A percentile compares a stretch with the other conserved stretches of the same genome.
Evolutionary conservation across 1,140 invertebrate species (phyloP).

Genomic region (Drosophila obscura): DNA sequence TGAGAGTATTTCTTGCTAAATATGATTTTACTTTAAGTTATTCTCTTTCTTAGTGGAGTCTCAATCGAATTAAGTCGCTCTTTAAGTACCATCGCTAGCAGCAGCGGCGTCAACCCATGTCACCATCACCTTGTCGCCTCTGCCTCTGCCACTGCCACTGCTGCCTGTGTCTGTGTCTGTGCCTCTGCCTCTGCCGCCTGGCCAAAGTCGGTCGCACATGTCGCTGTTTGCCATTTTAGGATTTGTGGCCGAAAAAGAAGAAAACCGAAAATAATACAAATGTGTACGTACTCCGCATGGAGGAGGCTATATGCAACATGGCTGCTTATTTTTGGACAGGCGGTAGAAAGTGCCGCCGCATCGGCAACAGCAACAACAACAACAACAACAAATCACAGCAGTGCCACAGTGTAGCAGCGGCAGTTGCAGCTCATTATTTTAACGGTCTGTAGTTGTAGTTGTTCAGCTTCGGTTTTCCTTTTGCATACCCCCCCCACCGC

Average conservation of each 20-base stretch:
- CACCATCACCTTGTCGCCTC: constrained; percentile 65
- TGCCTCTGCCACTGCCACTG: constrained; percentile 1
- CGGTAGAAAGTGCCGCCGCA: constrained; percentile 74
- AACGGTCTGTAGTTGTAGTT: constrained; percentile 25
- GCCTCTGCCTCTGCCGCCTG: constrained; percentile 4
- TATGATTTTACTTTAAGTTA: too few relatives aligned
- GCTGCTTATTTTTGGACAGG: constrained; percentile 78
- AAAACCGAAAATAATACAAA: constrained; percentile 47
- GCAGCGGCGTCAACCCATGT: constrained; percentile 38
- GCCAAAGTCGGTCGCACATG: constrained; percentile 81
- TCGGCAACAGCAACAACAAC: constrained; percentile 34
- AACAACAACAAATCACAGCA: constrained; percentile 55
- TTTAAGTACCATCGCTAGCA: constrained; percentile 18
- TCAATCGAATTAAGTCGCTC: not conserved
- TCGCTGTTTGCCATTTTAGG: constrained; percentile 78
- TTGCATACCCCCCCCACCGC: constrained; percentile 48
- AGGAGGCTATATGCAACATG: constrained; percentile 64
- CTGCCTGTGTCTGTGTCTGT: too few relatives aligned
- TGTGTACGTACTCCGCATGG: constrained; percentile 43
- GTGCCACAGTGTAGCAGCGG: constrained; percentile 27
- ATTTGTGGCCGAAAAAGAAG: constrained; percentile 67
- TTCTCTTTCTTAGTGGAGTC: too few relatives aligned
- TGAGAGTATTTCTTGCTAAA: too few relatives aligned
- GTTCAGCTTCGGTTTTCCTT: constrained; percentile 40
- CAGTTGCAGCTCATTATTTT: constrained; percentile 71